Conservation (phyloP, 1,140 invertebrate species). For the Lithobius niger region DNA sequence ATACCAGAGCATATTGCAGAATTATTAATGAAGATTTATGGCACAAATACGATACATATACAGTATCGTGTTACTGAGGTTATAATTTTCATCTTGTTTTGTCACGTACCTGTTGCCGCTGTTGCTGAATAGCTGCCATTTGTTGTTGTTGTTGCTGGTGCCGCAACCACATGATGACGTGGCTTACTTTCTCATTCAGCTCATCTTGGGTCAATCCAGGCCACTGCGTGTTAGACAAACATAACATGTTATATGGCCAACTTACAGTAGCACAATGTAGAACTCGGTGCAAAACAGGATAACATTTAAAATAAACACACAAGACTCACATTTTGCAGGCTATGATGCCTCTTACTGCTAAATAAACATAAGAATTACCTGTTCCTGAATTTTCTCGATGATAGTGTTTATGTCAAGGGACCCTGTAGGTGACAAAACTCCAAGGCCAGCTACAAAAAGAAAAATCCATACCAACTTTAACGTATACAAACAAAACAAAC, state of each 20-base stretch:
- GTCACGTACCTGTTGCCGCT: neutral
- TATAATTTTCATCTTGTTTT: neutral
- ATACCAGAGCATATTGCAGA: neutral
- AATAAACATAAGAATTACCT: too few relatives aligned
- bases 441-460: neutral
- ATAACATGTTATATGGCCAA: too few relatives aligned
- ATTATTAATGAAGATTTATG: neutral
- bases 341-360: too few relatives aligned
- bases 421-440: neutral
- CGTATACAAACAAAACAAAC: too few relatives aligned
- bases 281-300: too few relatives aligned
- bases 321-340: too few relatives aligned
- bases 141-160: conserved; percentile 1
- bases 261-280: too few relatives aligned
- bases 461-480: too few relatives aligned
- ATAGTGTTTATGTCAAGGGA: conserved; percentile 1
- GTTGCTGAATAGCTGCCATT: neutral
- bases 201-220: conserved; percentile 2
- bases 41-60: too few relatives aligned
- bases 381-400: conserved; percentile 7
- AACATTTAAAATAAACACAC: too few relatives aligned
- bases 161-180: conserved; percentile 3
- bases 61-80: too few relatives aligned
- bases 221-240: too few relatives aligned
- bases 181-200: neutral